A percentile compares a stretch with the other conserved stretches of the same genome.
phyloP scores from a whole-genome alignment of 2,888 invertebrate species.

The Shargacucullia verbasci region DNA sequence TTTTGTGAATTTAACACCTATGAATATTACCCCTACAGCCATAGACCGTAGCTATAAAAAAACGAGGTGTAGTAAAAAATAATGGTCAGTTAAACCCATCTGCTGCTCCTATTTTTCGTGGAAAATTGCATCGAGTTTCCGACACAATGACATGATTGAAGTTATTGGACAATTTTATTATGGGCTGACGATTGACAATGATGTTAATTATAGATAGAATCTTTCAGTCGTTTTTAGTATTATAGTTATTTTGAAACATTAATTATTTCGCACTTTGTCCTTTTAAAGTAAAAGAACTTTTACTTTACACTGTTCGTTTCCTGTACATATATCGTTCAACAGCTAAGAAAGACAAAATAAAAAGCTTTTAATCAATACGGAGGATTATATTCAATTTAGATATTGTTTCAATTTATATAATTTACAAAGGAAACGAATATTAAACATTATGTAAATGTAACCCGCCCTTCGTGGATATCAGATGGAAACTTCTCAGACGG shows the following conservation, averaged over 20 bases:
- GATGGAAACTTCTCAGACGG: slow-evolving; percentile 36
- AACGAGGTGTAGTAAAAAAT: slow-evolving; percentile 44
- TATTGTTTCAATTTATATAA: slow-evolving; percentile 49
- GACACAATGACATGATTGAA: slow-evolving; percentile 33
- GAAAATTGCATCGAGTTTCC: slow-evolving; percentile 33
- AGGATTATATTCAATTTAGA: slow-evolving; percentile 43
- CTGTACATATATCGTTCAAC: too few relatives aligned
- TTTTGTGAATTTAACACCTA: slow-evolving; percentile 31
- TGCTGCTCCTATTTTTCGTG: slow-evolving; percentile 40
- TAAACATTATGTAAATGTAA: slow-evolving; percentile 52
- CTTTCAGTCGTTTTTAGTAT: too few relatives aligned
- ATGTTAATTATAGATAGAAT: not conserved
- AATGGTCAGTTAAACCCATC: slow-evolving; percentile 42
- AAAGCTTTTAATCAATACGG: slow-evolving; percentile 35
- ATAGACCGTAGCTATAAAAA: slow-evolving; percentile 36
- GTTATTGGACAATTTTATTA: slow-evolving; percentile 40
- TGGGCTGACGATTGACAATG: slow-evolving; percentile 19
- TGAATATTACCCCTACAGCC: slow-evolving; percentile 30
- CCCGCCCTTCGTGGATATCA: slow-evolving; percentile 40
- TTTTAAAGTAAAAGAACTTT: too few relatives aligned
- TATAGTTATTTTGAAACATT: too few relatives aligned
- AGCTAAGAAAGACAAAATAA: slow-evolving; percentile 2
- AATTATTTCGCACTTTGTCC: too few relatives aligned
- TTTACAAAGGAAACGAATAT: slow-evolving; percentile 54
- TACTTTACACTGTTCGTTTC: too few relatives aligned